Percentiles rank a stretch among this genome's conserved stretches.
phyloP scores from a whole-genome alignment of 2,888 invertebrate species.

The Pinctada fucata region DNA sequence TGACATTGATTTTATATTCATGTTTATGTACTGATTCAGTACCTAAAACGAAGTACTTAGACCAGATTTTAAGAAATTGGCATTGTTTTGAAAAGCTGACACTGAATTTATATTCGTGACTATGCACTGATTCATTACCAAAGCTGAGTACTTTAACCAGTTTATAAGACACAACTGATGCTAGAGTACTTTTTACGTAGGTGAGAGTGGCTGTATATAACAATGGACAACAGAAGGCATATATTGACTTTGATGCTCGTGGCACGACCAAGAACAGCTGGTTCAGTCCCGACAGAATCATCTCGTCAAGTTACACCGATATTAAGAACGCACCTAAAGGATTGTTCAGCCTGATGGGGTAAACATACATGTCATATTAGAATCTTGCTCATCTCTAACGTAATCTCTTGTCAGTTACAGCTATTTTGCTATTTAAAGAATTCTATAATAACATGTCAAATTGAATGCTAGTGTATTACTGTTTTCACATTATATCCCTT shows the following conservation, averaged over 20 bases:
- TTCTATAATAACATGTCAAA: too few relatives aligned
- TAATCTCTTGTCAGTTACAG: too few relatives aligned
- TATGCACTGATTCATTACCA: neutral
- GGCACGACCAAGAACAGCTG: slow-evolving; percentile 56
- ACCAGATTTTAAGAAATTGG: neutral
- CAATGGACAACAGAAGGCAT: slow-evolving; percentile 55
- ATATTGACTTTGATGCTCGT: slow-evolving; percentile 55
- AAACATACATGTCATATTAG: slow-evolving; percentile 13
- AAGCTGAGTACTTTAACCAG: too few relatives aligned
- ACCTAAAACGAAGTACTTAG: neutral
- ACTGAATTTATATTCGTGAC: neutral
- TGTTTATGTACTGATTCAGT: too few relatives aligned
- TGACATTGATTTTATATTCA: too few relatives aligned
- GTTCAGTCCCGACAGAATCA: slow-evolving; percentile 50
- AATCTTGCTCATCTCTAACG: too few relatives aligned
- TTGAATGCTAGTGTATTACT: too few relatives aligned
- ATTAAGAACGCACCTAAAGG: slow-evolving; percentile 52
- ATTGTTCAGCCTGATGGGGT: slow-evolving; percentile 55
- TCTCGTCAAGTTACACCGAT: slow-evolving; percentile 55
- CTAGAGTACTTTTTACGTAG: slow-evolving; percentile 25
- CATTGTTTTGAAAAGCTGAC: neutral
- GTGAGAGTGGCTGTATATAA: slow-evolving; percentile 58
- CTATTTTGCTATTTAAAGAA: too few relatives aligned
- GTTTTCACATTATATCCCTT: too few relatives aligned
- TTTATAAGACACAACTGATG: too few relatives aligned